Percentiles rank a stretch among this genome's conserved stretches.
Conservation (phyloP, 37 sponge, comb jelly and placozoan species). For the Ianthella basta region DNA sequence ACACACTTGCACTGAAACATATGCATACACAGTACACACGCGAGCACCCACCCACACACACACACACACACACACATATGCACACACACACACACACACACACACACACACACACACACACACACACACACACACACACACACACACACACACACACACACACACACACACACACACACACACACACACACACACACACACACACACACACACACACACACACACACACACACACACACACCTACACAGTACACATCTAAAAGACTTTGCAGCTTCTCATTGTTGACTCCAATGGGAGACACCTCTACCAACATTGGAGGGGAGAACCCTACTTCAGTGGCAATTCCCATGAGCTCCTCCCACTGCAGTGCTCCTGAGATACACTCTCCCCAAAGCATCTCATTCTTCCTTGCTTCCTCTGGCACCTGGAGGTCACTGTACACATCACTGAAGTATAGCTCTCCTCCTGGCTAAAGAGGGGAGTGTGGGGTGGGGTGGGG, state of each 20-base stretch:
- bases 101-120: no score
- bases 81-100: no score
- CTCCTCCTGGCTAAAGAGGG: conserved; percentile 67
- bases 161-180: no score
- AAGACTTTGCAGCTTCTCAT: conserved; percentile 10
- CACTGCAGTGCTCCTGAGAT: conserved; percentile 86
- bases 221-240: no score
- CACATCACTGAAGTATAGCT: conserved; percentile 88
- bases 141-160: no score
- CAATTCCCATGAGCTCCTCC: conserved; percentile 65
- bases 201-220: no score
- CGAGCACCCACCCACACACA: neutral
- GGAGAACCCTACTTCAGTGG: conserved; percentile 79
- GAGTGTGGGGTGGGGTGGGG: no score
- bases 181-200: no score
- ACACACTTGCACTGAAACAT: no score
- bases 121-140: no score
- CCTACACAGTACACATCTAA: no score
- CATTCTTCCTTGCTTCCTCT: conserved; percentile 46
- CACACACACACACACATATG: no score
- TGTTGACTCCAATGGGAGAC: conserved; percentile 39
- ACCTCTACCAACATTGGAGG: conserved; percentile 77
- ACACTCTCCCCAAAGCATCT: conserved; percentile 82
- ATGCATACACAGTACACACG: neutral
- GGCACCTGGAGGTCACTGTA: conserved; percentile 59